These are phyloP conservation scores for Campoletis raptor DNA, from an alignment of 2,888 invertebrate genomes.

Conservation along the genomic window DNA sequence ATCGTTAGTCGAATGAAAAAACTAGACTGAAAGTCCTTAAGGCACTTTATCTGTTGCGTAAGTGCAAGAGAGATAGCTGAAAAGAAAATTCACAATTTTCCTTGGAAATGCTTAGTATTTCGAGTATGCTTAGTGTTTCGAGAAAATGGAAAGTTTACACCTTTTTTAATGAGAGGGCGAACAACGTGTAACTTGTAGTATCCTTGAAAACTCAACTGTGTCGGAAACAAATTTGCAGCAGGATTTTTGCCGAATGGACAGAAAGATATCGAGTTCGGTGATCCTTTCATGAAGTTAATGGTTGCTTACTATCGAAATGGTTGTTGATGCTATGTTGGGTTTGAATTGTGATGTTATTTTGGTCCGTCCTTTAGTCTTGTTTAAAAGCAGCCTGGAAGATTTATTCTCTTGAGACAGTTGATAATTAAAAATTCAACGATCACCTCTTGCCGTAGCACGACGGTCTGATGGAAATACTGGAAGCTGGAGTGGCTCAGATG, in stretches of 20 bases:
- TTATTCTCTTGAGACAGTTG: conserved; percentile 49
- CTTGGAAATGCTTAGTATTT: not conserved
- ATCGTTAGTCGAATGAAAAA: not conserved
- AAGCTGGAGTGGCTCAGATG: not conserved
- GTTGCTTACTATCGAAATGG: not conserved
- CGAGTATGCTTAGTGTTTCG: not conserved
- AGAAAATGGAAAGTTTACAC: not conserved
- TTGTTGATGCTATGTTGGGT: not conserved
- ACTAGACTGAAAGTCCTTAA: not conserved
- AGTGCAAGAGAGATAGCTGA: not conserved
- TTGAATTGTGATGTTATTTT: not conserved
- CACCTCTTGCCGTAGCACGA: not conserved
- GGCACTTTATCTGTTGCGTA: not conserved
- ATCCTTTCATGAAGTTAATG: not conserved
- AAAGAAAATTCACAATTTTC: not conserved
- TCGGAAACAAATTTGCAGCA: too few relatives aligned
- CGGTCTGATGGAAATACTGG: conserved; percentile 17
- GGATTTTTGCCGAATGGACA: not conserved
- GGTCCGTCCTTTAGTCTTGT: not conserved
- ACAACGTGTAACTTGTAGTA: too few relatives aligned
- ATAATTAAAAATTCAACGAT: conserved; percentile 58
- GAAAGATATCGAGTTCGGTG: not conserved
- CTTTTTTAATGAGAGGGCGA: too few relatives aligned
- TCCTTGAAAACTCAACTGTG: too few relatives aligned
- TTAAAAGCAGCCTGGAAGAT: conserved; percentile 9